Base-by-base conservation (phyloP, 2,113 vertebrate genomes). In the Ictalurus furcatus region DNA sequence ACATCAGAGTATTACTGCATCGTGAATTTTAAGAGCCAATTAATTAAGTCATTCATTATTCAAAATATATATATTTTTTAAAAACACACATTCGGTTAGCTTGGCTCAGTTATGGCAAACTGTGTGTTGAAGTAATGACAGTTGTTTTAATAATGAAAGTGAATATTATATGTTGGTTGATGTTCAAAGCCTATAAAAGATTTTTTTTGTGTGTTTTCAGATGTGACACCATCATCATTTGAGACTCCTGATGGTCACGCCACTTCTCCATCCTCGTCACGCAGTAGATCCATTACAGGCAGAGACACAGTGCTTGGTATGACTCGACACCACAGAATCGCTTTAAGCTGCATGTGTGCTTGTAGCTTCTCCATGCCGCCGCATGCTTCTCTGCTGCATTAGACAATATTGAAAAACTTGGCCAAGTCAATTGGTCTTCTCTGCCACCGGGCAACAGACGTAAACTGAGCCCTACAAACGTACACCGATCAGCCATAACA, bases 211-310 rank as follows among this genome's bases (percentile, higher is more conserved):
- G 63, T 81, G 44, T 78, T 13, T 34, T 40, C 84, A 99, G 98
- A 98, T 93, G 96, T 97, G 89, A 98, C 98, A 2, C 98, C 98
- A 54, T 97, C 97, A 56, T 97, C 97, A 0, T 99, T 99, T 96
- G 98, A 99, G 94, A 99, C 98, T 0, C 98, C 98, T 21, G 96
- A 97, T 54, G 96, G 96, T 4, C 94, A 87, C 37, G 83, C 95
- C 1, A 93, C 93, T 56, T 94, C 97, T 59, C 94, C 96, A 1
- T 89, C 95, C 0, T 88, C 92, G 25, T 90, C 87, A 19, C 91
- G 91, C 25, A 92, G n/a, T 74, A 96, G 94, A 92, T 69, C 93
- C 80, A 94, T 91, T 79, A 14, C 90, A 83, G 94, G 91, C 0
- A 63, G 54, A 81, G 97, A 93, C 92, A 88, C 89, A 23, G 97